Evolutionary conservation across 2,797 vertebrate genomes (phyloP), one percentile per base, ranked within the genome.

Genomic region (Hozukius guyotensis): DNA sequence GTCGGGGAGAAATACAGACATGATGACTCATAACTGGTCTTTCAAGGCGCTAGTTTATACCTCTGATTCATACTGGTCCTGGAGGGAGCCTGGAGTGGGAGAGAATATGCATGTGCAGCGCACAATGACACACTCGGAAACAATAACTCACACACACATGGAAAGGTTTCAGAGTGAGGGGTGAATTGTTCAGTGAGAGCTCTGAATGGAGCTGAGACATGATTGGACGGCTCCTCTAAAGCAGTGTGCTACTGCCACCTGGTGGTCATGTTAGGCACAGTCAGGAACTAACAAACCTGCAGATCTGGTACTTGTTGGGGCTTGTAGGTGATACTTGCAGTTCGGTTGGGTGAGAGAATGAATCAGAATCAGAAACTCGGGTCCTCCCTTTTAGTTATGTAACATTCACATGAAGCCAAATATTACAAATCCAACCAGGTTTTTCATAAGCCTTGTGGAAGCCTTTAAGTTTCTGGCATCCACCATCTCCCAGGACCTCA

Each of bases 1-100:
- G 82, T 52, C 69, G 80, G 77, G 82, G 76, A 82, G 82, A 86
- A 77, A 87, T 36, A 27, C 75, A 82, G 82, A 83, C 86, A 72
- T 84, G 81, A 90, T 91, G 93, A 95, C 84, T 93, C 91, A 92
- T 88, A 92, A 92, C 93, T 86, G 88, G 86, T 90, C 82, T 88
- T 92, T 85, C 78, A 78, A 81, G 81, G 71, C 78, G 6, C 68
- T 78, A 70, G 66, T 89, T 89, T 84, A 73, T 78, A 77, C 60
- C 75, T 88, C 82, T 89, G 78, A 92, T 91, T 89, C 84, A 77
- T 63, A 56, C 80, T 72, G 83, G 83, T 80, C 70, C 73, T 62
- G 83, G 36, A 69, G 78, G 85, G 81, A 80, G 68, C 59, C 69
- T 32, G 14, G 61, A 62, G 80, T 77, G 71, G 42, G 59, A 70